These are phyloP conservation scores for Tringa solitaria DNA, from an alignment of 2,113 vertebrate species.

Conservation along the genomic window DNA sequence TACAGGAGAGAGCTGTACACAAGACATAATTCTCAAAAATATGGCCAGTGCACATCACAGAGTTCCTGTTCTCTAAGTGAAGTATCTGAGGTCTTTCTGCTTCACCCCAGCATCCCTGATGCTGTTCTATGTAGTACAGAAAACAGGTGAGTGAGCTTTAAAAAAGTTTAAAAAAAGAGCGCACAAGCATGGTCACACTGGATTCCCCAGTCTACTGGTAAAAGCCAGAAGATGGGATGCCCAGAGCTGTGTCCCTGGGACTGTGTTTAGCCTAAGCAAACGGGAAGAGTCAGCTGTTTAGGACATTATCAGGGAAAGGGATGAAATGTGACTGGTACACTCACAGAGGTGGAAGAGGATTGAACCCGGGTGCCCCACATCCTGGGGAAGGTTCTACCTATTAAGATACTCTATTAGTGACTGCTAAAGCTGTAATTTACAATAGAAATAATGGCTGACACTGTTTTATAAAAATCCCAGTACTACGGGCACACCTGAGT, in stretches of 20 bases:
- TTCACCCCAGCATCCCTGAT: neutral
- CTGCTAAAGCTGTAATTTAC: neutral
- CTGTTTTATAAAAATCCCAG: neutral
- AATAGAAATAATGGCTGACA: neutral
- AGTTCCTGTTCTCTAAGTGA: neutral
- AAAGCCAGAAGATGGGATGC: neutral
- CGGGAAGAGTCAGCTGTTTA: neutral
- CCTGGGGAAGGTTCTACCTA: neutral
- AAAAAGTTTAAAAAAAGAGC: too few relatives aligned
- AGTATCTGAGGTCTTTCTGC: neutral
- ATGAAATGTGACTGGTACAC: neutral
- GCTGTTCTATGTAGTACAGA: neutral
- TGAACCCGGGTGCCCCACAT: neutral
- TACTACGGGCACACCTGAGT: neutral
- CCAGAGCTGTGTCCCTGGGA: neutral
- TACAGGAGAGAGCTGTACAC: neutral
- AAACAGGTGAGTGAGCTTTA: neutral
- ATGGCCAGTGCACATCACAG: neutral
- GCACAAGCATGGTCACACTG: neutral
- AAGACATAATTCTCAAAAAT: neutral
- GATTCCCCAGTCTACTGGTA: neutral
- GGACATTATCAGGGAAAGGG: neutral
- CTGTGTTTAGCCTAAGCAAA: neutral
- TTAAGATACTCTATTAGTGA: neutral
- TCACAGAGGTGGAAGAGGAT: neutral